Percentiles rank a stretch among this genome's conserved stretches.
Conservation (phyloP, 2,113 vertebrate species). For the Rutilus rutilus region DNA sequence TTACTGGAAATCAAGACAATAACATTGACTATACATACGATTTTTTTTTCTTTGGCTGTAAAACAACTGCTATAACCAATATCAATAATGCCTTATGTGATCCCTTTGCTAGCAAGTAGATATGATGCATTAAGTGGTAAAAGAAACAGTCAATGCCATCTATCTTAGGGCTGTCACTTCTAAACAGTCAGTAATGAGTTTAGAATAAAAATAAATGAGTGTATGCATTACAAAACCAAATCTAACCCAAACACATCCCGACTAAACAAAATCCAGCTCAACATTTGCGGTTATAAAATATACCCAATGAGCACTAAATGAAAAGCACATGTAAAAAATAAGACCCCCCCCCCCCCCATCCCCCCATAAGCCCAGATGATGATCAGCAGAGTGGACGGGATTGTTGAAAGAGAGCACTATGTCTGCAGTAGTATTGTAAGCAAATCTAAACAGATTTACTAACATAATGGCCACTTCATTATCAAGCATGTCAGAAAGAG, state of each 20-base stretch:
- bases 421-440: slow-evolving; percentile 25
- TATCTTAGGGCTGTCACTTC: neutral
- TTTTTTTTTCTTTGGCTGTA: neutral
- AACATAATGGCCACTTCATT: slow-evolving; percentile 16
- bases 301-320: slow-evolving; percentile 43
- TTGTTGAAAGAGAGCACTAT: neutral
- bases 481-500: neutral
- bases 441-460: slow-evolving; percentile 1
- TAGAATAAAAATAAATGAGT: slow-evolving; percentile 8
- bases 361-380: slow-evolving; percentile 44
- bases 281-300: slow-evolving; percentile 24
- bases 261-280: slow-evolving; percentile 21
- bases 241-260: neutral
- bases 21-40: neutral
- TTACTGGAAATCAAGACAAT: neutral
- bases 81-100: neutral
- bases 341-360: neutral
- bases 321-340: slow-evolving; percentile 54
- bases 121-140: neutral
- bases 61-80: neutral
- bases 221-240: slow-evolving; percentile 28
- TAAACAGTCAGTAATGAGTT: neutral
- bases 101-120: neutral
- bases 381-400: slow-evolving; percentile 46
- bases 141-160: neutral